phyloP scores from a whole-genome alignment of 2,113 vertebrate genomes.

The Onychostoma macrolepis region DNA sequence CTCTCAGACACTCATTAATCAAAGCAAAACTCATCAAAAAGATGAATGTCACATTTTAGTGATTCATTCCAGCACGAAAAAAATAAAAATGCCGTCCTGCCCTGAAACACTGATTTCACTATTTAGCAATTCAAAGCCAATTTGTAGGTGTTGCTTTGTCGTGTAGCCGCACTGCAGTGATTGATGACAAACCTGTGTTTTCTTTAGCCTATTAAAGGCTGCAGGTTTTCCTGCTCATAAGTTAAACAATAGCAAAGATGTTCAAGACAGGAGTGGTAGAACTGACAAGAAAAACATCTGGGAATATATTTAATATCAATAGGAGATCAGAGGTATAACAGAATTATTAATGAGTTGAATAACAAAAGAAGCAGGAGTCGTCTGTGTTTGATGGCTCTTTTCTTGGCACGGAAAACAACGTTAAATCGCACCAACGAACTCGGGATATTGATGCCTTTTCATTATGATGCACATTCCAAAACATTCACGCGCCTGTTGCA shows the following conservation, averaged over 20 bases:
- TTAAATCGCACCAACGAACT: slow-evolving; percentile 3
- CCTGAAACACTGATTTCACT: slow-evolving; percentile 74
- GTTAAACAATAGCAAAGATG: slow-evolving; percentile 38
- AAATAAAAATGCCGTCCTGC: slow-evolving; percentile 62
- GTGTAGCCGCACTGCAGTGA: slow-evolving; percentile 66
- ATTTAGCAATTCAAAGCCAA: slow-evolving; percentile 73
- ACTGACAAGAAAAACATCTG: slow-evolving; percentile 47
- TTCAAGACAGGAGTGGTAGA: slow-evolving; percentile 46
- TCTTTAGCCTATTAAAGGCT: slow-evolving; percentile 62
- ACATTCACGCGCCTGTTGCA: slow-evolving; percentile 37
- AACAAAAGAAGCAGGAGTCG: slow-evolving; percentile 38
- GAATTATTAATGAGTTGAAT: slow-evolving; percentile 47
- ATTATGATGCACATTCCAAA: slow-evolving; percentile 53
- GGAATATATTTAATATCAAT: slow-evolving; percentile 49
- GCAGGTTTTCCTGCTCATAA: slow-evolving; percentile 45
- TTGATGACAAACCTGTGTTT: slow-evolving; percentile 55
- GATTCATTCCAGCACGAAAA: slow-evolving; percentile 63
- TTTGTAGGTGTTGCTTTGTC: slow-evolving; percentile 73
- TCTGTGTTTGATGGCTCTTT: slow-evolving; percentile 45
- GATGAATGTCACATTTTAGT: slow-evolving; percentile 74
- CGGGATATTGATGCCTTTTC: slow-evolving; percentile 50
- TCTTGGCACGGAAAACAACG: slow-evolving; percentile 36
- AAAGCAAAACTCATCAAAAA: slow-evolving; percentile 73
- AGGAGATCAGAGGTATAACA: slow-evolving; percentile 37
- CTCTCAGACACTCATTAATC: slow-evolving; percentile 75